Evolutionary conservation across 2,797 vertebrate genomes (phyloP).

Genomic region (Cuniculus paca): DNA sequence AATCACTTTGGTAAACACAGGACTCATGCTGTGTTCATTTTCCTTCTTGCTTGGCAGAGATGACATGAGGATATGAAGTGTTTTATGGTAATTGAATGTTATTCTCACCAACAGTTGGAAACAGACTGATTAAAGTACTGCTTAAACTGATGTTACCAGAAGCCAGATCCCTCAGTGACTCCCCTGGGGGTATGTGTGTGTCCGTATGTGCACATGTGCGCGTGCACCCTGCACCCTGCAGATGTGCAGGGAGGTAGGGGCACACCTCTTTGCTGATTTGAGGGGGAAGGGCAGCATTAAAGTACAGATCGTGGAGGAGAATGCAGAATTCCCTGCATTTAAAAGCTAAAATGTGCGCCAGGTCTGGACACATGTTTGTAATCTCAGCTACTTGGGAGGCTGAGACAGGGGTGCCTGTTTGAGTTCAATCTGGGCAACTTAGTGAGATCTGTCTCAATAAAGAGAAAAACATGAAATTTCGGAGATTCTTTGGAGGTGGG

Average conservation of each 20-base stretch:
- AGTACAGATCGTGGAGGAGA: not conserved
- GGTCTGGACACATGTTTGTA: not conserved
- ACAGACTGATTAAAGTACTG: conserved; percentile 31
- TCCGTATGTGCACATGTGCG: not conserved
- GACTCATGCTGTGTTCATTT: conserved; percentile 40
- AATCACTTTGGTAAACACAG: conserved; percentile 55
- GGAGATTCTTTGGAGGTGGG: not conserved
- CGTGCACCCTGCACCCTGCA: not conserved
- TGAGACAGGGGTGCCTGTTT: not conserved
- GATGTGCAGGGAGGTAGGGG: not conserved
- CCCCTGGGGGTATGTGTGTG: no score
- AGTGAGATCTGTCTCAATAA: not conserved
- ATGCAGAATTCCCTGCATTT: not conserved
- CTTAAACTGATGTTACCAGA: not conserved
- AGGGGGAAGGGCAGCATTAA: not conserved
- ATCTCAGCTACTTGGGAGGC: not conserved
- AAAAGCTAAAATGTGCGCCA: not conserved
- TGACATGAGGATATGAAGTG: conserved; percentile 53
- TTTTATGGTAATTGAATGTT: conserved; percentile 45
- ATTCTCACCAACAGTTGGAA: not conserved
- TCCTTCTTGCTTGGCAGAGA: conserved; percentile 28
- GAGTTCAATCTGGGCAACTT: not conserved
- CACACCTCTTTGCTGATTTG: not conserved
- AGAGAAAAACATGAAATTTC: conserved; percentile 21
- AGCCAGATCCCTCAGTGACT: not conserved